These are phyloP conservation scores for Barypeithes pellucidus DNA, from an alignment of 2,888 invertebrate species.

Conservation along the genomic window DNA sequence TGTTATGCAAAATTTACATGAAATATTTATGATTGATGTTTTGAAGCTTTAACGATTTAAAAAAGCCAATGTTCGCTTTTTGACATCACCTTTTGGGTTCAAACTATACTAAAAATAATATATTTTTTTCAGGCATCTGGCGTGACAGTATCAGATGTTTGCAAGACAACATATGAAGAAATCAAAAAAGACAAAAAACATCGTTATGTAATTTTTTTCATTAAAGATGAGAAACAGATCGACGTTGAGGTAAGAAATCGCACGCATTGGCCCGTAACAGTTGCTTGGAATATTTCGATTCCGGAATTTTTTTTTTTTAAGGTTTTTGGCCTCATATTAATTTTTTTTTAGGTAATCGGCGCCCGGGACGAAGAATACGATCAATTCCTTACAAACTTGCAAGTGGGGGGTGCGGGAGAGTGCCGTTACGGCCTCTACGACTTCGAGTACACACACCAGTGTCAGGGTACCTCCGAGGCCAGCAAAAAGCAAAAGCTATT, in stretches of 20 bases:
- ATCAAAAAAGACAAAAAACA: constrained; percentile 98
- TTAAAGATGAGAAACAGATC: constrained; percentile 96
- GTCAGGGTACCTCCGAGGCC: constrained; percentile 96
- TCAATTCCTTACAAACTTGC: constrained; percentile 93
- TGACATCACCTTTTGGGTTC: too few species aligned
- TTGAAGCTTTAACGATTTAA: too few species aligned
- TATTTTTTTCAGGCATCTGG: constrained; percentile 85
- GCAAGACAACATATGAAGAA: constrained; percentile 96
- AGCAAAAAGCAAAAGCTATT: constrained; percentile 98
- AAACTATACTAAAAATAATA: too few species aligned
- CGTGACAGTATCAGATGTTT: constrained; percentile 95
- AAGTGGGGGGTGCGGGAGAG: constrained; percentile 92
- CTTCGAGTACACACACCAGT: constrained; percentile 98
- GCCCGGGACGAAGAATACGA: constrained; percentile 94
- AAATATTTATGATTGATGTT: too few species aligned
- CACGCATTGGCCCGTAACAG: too few species aligned
- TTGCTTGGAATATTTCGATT: too few species aligned
- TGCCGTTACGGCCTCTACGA: constrained; percentile 99
- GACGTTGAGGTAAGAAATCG: constrained; percentile 82
- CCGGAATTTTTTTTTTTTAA: too few species aligned
- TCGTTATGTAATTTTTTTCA: constrained; percentile 96
- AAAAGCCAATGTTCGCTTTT: too few species aligned
- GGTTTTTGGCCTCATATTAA: too few species aligned
- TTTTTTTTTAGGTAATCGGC: constrained; percentile 78
- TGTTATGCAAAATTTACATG: too few species aligned